Evolutionary conservation across 2,888 invertebrate species (phyloP).

Genomic region (Drosophila quinaria): DNA sequence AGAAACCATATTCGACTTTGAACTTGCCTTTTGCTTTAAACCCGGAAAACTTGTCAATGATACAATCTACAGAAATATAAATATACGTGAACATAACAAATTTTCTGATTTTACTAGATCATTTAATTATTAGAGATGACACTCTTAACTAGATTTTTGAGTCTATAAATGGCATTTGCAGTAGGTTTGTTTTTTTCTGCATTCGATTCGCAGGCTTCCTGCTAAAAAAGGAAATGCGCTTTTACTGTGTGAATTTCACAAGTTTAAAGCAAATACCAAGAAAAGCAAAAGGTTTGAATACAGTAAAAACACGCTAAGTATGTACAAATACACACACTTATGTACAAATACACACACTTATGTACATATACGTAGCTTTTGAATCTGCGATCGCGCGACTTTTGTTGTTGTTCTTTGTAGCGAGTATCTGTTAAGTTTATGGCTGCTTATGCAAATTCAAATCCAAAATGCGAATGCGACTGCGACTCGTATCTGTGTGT

Average conservation of each 20-base stretch:
- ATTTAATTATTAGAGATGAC: slow-evolving; percentile 5
- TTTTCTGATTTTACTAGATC: neutral
- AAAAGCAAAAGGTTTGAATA: slow-evolving; percentile 40
- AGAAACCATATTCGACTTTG: neutral
- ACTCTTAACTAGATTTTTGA: slow-evolving; percentile 25
- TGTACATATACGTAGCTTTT: slow-evolving; percentile 30
- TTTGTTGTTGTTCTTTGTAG: slow-evolving; percentile 34
- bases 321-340: slow-evolving; percentile 8
- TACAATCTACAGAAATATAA: neutral
- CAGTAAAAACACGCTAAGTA: slow-evolving; percentile 44
- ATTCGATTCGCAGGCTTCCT: slow-evolving; percentile 35
- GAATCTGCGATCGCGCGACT: slow-evolving; percentile 46
- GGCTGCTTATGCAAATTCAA: slow-evolving; percentile 80
- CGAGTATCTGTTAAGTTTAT: slow-evolving; percentile 58
- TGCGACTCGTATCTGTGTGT: slow-evolving; percentile 26
- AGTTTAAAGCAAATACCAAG: slow-evolving; percentile 34
- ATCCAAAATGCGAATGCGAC: slow-evolving; percentile 43
- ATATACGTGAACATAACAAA: neutral
- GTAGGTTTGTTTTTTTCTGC: slow-evolving; percentile 16
- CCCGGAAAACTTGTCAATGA: neutral
- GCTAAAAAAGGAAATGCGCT: slow-evolving; percentile 59
- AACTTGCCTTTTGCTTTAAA: neutral
- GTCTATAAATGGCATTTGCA: slow-evolving; percentile 36
- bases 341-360: too few relatives aligned
- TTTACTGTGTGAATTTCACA: slow-evolving; percentile 41